phyloP scores from a whole-genome alignment of 2,113 vertebrate species.

The Amia ocellicauda region DNA sequence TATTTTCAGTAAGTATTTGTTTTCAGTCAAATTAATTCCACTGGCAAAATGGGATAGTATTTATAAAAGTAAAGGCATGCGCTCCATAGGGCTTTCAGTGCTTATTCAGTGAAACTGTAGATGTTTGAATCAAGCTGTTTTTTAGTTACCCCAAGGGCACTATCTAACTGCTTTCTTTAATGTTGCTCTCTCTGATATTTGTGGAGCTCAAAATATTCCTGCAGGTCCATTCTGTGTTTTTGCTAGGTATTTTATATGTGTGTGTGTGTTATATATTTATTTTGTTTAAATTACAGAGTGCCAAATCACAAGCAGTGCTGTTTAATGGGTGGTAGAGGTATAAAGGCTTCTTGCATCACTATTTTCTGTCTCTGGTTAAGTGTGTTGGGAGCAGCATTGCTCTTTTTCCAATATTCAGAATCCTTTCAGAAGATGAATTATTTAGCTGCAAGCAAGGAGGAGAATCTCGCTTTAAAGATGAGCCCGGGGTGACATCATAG shows the following conservation, averaged over 20 bases:
- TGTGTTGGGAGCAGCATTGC: neutral
- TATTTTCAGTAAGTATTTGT: no score
- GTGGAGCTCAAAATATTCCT: no score
- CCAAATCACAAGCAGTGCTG: no score
- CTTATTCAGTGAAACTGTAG: constrained; percentile 11
- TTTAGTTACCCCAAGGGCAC: constrained; percentile 30
- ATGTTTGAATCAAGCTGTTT: constrained; percentile 28
- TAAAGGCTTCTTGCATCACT: neutral
- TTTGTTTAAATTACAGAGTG: no score
- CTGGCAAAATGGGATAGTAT: constrained; percentile 40
- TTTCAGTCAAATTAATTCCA: constrained; percentile 27
- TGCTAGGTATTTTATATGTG: no score
- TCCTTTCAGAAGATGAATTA: neutral
- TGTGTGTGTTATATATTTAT: no score
- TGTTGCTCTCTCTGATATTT: constrained; percentile 15
- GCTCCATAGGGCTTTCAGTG: neutral
- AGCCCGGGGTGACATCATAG: neutral
- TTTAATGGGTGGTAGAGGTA: no score
- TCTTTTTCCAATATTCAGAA: neutral
- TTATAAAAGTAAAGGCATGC: constrained; percentile 32
- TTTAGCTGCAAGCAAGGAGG: neutral
- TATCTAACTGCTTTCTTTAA: constrained; percentile 46
- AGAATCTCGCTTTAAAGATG: neutral
- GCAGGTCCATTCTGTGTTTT: no score
- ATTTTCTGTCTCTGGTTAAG: neutral